Evolutionary conservation across 2,888 invertebrate species (phyloP).

Genomic region (Drosophila eohydei): DNA sequence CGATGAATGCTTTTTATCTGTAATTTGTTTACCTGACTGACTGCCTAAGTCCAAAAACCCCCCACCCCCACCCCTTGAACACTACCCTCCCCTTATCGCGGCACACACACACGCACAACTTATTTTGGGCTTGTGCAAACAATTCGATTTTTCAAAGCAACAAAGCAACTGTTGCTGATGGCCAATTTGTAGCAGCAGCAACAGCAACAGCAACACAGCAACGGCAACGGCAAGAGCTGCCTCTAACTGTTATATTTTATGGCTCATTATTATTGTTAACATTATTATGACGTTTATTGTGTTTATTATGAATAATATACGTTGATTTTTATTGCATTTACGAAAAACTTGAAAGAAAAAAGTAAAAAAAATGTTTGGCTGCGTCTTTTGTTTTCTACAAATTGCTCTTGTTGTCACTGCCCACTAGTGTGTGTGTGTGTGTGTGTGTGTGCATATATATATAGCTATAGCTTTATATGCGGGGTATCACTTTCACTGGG

Average conservation of each 20-base stretch:
- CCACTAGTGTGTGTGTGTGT: conserved; percentile 24
- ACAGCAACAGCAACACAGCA: conserved; percentile 21
- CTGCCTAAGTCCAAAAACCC: neutral
- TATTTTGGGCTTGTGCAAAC: conserved; percentile 14
- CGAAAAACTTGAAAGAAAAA: conserved; percentile 31
- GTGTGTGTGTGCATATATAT: conserved; percentile 10
- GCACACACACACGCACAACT: neutral
- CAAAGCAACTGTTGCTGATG: conserved; percentile 60
- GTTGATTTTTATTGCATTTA: conserved; percentile 53
- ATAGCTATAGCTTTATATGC: conserved; percentile 31
- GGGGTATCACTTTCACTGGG: conserved; percentile 72
- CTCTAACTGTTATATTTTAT: conserved; percentile 55
- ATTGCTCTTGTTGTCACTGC: conserved; percentile 66
- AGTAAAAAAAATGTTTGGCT: conserved; percentile 6
- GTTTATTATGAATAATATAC: conserved; percentile 28
- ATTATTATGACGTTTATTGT: conserved; percentile 58
- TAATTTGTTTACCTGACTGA: neutral
- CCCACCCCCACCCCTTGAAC: neutral
- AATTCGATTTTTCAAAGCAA: conserved; percentile 30
- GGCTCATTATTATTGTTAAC: conserved; percentile 63
- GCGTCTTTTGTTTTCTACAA: conserved; percentile 48
- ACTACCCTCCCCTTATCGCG: neutral
- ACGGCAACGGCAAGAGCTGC: conserved; percentile 20
- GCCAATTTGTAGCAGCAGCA: conserved; percentile 64
- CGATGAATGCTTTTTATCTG: conserved; percentile 26